Conservation (phyloP, 1,140 invertebrate species). For the Drosophila sp. region DNA sequence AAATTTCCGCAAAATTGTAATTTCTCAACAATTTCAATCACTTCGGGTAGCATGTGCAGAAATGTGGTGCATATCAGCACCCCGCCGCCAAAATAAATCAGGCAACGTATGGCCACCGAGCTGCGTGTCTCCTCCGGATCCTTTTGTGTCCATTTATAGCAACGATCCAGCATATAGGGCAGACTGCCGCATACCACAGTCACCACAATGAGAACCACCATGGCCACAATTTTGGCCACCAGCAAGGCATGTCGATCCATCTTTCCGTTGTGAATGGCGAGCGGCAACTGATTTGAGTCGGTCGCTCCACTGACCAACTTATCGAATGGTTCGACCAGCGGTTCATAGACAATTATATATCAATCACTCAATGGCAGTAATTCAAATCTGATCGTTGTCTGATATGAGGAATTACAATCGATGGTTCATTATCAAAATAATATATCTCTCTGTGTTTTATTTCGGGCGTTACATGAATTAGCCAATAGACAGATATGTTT, state of each 20-base stretch:
- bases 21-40: conserved; percentile 87
- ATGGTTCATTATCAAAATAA: conserved; percentile 10
- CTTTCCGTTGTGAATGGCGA: conserved; percentile 30
- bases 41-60: conserved; percentile 94
- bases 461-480: conserved; percentile 1
- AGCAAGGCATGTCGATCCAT: conserved; percentile 82
- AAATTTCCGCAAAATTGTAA: conserved; percentile 84
- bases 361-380: conserved; percentile 10
- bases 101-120: conserved; percentile 83
- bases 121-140: conserved; percentile 84
- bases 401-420: conserved; percentile 46
- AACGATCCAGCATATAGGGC: conserved; percentile 87
- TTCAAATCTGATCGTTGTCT: conserved; percentile 49
- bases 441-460: conserved; percentile 1
- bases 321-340: neutral
- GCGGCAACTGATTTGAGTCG: conserved; percentile 31
- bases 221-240: conserved; percentile 88
- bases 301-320: neutral
- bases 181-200: conserved; percentile 88
- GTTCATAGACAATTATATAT: conserved; percentile 44
- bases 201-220: conserved; percentile 87
- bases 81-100: conserved; percentile 95
- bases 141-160: conserved; percentile 85
- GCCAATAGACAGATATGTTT: neutral
- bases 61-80: conserved; percentile 95